Base-by-base conservation (phyloP, 2,797 vertebrate species). In the Thripadectes ignobilis region DNA sequence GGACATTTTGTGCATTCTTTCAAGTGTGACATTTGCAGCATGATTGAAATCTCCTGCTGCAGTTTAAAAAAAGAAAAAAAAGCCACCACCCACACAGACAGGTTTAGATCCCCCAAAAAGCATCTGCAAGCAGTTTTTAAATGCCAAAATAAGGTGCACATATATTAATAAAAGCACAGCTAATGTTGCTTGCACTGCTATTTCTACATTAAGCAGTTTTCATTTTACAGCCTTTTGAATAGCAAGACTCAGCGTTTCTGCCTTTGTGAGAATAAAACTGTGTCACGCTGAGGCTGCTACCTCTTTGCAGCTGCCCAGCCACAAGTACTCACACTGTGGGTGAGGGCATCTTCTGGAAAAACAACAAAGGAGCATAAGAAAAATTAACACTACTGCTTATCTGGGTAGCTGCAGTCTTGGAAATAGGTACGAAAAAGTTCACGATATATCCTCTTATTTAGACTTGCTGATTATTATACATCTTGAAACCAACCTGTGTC, bases 101-200 rank as follows among this genome's bases (percentile, higher is more conserved):
- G 61, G 52, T 88, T 96, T 87, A 92, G 74, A 96, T 96, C 69
- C 49, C 83, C 30, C n/a, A 12, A 85, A 91, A 94, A 89, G 61
- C 86, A 68, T 85, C 88, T 93, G 87, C 95, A 95, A 96, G 92
- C 95, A 96, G 30, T 93, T 97, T 97, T 92, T 74, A 96, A 97
- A 95, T 65, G 3, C 73, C 59, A 95, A 95, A 96, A 93, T 83
- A 87, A 96, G 69, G 51, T 90, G 81, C 66, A 88, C 82, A 61
- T 89, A 63, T 90, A 90, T 95, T 96, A 93, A 96, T 95, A 79
- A 89, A 93, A 97, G 80, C 55, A 79, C n/a, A 93, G 79, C 49
- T 58, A 87, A 96, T 55, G 36, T 41, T 93, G 93, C 91, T 94
- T 86, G 79, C 59, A 71, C 83, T 69, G 7, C 63, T 85, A 65